Evolutionary conservation across 1,140 invertebrate species (phyloP), one percentile per base, ranked within the genome.

Genomic region (Calliopsis andreniformis): DNA sequence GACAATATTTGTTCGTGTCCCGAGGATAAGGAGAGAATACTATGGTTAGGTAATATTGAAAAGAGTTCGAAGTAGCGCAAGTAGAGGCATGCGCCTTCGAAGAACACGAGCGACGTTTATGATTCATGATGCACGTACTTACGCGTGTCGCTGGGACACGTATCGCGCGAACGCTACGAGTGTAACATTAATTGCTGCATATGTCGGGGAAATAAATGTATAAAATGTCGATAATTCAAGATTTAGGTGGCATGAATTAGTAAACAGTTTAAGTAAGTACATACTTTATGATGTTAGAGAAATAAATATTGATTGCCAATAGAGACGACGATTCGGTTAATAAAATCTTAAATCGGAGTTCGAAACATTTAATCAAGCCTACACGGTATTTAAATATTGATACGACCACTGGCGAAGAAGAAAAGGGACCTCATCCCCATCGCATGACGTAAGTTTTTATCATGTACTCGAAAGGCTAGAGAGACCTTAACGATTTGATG

Each of bases 281-380:
- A n/a, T n/a, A 45, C 8, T 23, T 30, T 6, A 10, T 14, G 10
- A n/a, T n/a, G 28, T 30, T 0, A 12, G 18, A 7, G 28, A 35
- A 14, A 47, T 35, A 5, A 47, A 47, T 56, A 75, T 67, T 63
- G 62, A 75, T 75, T 51, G 62, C 66, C 62, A 62, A 73, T 73
- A 67, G 67, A 55, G 55, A 43, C 2, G 14, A 53, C 25, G 49
- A 51, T 53, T 14, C 14, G 35, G 63, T 73, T 62, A 49, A 73
- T 73, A 55, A 62, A 35, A 35, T 10, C 18, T 6, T 20, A 30
- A 6, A 6, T 20, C 12, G 5, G 3, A 20, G 35, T 14, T 53
- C n/a, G n/a, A 10, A 2, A 7, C 5, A 35, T 35, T 63, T 20
- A 45, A 30, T 42, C 1, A 8, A 3, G 3, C 25, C 3, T 14